A percentile compares a stretch with the other conserved stretches of the same genome.
Evolutionary conservation across 2,113 vertebrate species (phyloP).

Genomic region (Pachypanchax playfairii): DNA sequence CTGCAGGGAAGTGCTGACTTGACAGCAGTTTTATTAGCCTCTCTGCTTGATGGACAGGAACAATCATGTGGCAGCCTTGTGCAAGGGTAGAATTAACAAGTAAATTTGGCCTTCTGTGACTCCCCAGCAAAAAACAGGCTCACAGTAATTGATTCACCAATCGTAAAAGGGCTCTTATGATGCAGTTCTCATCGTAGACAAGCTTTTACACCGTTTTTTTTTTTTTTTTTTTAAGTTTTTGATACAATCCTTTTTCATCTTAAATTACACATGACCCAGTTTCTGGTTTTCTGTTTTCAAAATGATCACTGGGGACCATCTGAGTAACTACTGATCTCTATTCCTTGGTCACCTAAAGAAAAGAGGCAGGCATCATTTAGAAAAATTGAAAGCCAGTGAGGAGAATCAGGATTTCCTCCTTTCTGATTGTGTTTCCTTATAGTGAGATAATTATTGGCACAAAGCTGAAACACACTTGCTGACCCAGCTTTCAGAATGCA

Average conservation of each 20-base stretch:
- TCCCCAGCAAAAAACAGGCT: slow-evolving; percentile 1
- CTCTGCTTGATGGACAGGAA: slow-evolving; percentile 50
- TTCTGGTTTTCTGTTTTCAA: too few species aligned
- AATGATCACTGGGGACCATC: too few species aligned
- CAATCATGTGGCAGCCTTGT: slow-evolving; percentile 37
- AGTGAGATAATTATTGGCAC: not conserved
- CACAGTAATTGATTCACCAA: slow-evolving; percentile 7
- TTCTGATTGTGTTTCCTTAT: not conserved
- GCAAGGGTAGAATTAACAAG: slow-evolving; percentile 25
- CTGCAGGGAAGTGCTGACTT: slow-evolving; percentile 48
- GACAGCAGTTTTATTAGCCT: slow-evolving; percentile 56
- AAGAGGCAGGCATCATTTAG: not conserved
- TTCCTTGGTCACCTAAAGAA: not conserved
- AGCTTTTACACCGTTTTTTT: too few species aligned
- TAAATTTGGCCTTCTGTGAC: not conserved
- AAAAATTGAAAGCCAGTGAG: not conserved
- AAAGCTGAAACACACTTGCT: not conserved
- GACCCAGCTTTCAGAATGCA: slow-evolving; percentile 1
- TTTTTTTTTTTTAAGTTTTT: too few species aligned
- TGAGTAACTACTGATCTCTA: not conserved
- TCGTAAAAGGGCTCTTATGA: too few species aligned
- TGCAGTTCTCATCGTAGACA: too few species aligned
- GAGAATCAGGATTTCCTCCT: not conserved
- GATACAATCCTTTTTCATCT: too few species aligned
- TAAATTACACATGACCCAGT: too few species aligned